Base-by-base conservation (phyloP, 2,888 invertebrate species). In the Zygogramma bicolorata region DNA sequence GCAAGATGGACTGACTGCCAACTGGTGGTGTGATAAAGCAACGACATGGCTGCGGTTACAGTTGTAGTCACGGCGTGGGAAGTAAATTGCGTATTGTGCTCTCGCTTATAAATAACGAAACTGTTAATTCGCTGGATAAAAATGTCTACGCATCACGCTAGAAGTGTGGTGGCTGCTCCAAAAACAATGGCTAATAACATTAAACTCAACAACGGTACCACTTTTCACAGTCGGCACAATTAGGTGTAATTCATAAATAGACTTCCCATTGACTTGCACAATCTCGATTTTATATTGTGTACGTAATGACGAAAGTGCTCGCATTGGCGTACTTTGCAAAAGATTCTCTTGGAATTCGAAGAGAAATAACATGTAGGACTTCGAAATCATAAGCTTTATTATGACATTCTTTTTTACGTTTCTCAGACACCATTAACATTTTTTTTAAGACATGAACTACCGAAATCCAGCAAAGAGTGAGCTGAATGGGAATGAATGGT, bases 141-240 rank as follows among this genome's bases (percentile, higher is more conserved):
- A 72, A 65, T 68, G 38, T 68, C 68, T 72, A 68, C 72, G 71
- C 71, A 71, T 72, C 68, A 59, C 49, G 38, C 15, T 40, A 38
- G 61, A 22, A 38, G 61, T 15, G 58, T 29, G 46, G 49, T 49
- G 46, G 46, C 63, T 69, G 61, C 65, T 65, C 74, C 68, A 70
- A 76, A 76, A 74, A 76, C 76, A 76, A 76, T 76, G 46, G 74
- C 68, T 70, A 72, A 74, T 74, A 76, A 74, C 70, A 74, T 74
- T 74, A 76, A 70, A 76, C 61, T 70, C 63, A 60, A 72, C 70
- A 76, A 74, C 74, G 76, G 76, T 74, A 72, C 70, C 71, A 68
- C 69, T 76, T 74, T 76, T 70, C 74, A 74, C 76, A 76, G 76
- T 74, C 66, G 57, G 63, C 66, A 70, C 68, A 76, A 76, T 74